These are phyloP conservation scores for Fistularia tabacaria DNA, from an alignment of 2,797 vertebrate species.

Conservation along the genomic window DNA sequence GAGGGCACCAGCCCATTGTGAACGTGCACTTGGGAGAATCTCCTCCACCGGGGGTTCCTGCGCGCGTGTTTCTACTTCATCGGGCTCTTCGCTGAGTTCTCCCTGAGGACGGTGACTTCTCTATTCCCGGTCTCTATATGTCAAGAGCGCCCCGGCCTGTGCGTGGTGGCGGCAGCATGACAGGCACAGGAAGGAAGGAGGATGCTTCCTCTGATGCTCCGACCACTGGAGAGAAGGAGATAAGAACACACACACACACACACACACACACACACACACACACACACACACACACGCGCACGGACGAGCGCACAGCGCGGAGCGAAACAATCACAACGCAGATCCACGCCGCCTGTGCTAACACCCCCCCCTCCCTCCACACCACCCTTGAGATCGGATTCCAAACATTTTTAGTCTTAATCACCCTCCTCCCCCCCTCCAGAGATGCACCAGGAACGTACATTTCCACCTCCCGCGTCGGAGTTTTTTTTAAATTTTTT, in stretches of 20 bases:
- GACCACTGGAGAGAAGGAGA: slow-evolving; percentile 70
- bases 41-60: too few species aligned
- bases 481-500: slow-evolving; percentile 37
- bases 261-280: slow-evolving; percentile 31
- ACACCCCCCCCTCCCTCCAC: slow-evolving; percentile 50
- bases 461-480: slow-evolving; percentile 37
- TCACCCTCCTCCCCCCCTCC: slow-evolving; percentile 22
- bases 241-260: slow-evolving; percentile 61
- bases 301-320: slow-evolving; percentile 32
- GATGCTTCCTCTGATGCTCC: slow-evolving; percentile 76
- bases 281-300: slow-evolving; percentile 16
- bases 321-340: slow-evolving; percentile 61
- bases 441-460: too few species aligned
- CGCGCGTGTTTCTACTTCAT: too few species aligned
- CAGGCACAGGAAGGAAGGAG: slow-evolving; percentile 79
- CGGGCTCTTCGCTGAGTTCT: too few species aligned
- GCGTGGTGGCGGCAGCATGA: slow-evolving; percentile 72
- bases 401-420: slow-evolving; percentile 54
- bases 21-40: too few species aligned
- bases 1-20: slow-evolving; percentile 50
- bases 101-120: too few species aligned
- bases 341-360: slow-evolving; percentile 47
- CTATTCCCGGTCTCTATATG: slow-evolving; percentile 21
- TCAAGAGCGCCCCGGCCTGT: slow-evolving; percentile 49
- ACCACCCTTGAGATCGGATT: slow-evolving; percentile 50